Base-by-base conservation (phyloP, 2,888 invertebrate species). In the Elmis aenea region DNA sequence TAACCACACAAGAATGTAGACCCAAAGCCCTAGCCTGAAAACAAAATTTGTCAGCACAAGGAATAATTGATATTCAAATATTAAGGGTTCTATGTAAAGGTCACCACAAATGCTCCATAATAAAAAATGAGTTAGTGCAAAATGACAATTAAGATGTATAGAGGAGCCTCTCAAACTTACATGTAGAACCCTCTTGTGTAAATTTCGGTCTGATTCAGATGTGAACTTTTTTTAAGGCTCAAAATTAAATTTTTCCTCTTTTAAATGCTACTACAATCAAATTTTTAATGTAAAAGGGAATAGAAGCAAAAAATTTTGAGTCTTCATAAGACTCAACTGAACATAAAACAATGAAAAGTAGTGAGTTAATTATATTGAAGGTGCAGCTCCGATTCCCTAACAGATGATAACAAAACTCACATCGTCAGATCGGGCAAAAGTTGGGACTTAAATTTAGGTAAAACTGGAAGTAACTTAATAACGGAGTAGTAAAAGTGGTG, bases 1-100 rank as follows among this genome's bases (percentile, higher is more conserved):
- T 85, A 74, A 96, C 87, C 46, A 95, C 92, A 70, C 96, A 96
- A 54, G 93, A 94, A 71, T 93, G 93, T 62, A 95, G 79, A 51
- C 89, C 87, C 58, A 90, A 88, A 50, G 94, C 95, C 72, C 93
- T 90, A 80, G 95, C 96, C 93, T 93, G 73, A 58, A 67, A 64
- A 61, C 56, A 52, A 50, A 9, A 16, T 6, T 13, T 29, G 10
- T 43, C 28, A 43, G 14, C 26, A 36, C 16, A 28, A 29, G 25
- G 3, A n/a, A n/a, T n/a, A n/a, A n/a, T n/a, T n/a, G n/a, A n/a
- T n/a, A n/a, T 18, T 8, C 5, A 26, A 30, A 27, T 5, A 27
- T 9, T 9, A 38, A 45, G 45, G 42, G 38, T 45, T 45, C 45
- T 45, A 45, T 38, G 16, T 36, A 37, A 44, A 30, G 32, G 41